Evolutionary conservation across 2,888 invertebrate species (phyloP).

Genomic region (Sepioteuthis lessoniana): DNA sequence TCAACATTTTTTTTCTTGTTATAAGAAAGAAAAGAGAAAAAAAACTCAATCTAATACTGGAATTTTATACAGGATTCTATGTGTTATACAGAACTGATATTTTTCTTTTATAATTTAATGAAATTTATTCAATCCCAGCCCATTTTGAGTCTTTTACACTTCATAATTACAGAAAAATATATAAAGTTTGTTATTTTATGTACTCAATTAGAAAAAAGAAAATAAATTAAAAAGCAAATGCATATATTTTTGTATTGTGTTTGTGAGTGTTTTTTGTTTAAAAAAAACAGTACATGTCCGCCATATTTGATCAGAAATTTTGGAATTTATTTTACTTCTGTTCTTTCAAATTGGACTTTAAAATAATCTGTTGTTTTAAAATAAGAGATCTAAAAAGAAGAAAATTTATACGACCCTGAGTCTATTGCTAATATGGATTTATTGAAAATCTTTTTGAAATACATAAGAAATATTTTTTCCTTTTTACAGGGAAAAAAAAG

Average conservation of each 20-base stretch:
- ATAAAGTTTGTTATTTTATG: conserved; percentile 2
- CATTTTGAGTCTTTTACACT: neutral
- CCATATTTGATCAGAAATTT: neutral
- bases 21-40: neutral
- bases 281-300: too few relatives aligned
- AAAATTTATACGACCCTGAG: neutral
- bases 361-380: neutral
- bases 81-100: neutral
- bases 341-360: neutral
- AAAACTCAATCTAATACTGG: neutral
- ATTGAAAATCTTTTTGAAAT: neutral
- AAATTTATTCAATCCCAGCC: neutral
- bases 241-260: neutral
- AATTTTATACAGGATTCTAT: neutral
- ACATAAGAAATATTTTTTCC: neutral
- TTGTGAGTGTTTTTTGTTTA: neutral
- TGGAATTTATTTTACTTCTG: neutral
- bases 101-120: neutral
- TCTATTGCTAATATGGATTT: neutral
- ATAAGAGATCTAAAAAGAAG: neutral
- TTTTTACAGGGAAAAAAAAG: neutral
- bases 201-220: neutral
- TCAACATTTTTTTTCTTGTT: neutral
- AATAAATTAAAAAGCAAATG: neutral
- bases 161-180: conserved; percentile 15